Evolutionary conservation across 2,888 invertebrate genomes (phyloP), one percentile per base, ranked within the genome.

Genomic region (Mimumesa dahlbomi): DNA sequence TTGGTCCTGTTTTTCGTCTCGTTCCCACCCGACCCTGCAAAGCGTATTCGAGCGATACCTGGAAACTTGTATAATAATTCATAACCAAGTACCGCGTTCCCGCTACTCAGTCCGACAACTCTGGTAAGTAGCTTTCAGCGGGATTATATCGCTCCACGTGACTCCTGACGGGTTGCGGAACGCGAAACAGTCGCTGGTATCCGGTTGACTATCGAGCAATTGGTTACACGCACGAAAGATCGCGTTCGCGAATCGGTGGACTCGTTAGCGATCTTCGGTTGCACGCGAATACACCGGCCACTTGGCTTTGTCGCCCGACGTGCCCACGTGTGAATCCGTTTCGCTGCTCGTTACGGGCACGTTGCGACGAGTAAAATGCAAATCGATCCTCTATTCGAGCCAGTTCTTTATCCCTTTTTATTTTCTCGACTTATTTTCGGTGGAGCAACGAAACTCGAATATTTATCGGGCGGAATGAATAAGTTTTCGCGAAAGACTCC

Each of bases 61-160:
- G 53, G 61, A 25, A 59, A 71, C 62, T 57, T 57, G 52, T 63
- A 68, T 56, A 69, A 69, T 71, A 71, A 71, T 63, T 57, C 57
- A 69, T 62, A 63, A 62, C n/a, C n/a, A 71, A 68, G 57, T 62
- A 58, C 56, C 68, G 57, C 63, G 63, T 62, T 56, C 54, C 46
- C 34, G 38, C 40, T 18, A 45, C 59, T n/a, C n/a, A n/a, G n/a
- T n/a, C n/a, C n/a, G n/a, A n/a, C n/a, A n/a, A n/a, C n/a, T n/a
- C n/a, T n/a, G n/a, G n/a, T 66, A 65, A 73, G 65, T 70, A 65
- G 70, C 70, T 61, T 73, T 71, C 52, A 69, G 52, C 19, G 25
- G 62, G 57, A 68, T 71, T 68, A 71, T 69, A 62, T 62, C 52
- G 69, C 57, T 59, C 46, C 57, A 56, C 68, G 53, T 62, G 68